Base-by-base conservation (phyloP, 2,797 vertebrate species). In the Gobionotothen gibberifrons region DNA sequence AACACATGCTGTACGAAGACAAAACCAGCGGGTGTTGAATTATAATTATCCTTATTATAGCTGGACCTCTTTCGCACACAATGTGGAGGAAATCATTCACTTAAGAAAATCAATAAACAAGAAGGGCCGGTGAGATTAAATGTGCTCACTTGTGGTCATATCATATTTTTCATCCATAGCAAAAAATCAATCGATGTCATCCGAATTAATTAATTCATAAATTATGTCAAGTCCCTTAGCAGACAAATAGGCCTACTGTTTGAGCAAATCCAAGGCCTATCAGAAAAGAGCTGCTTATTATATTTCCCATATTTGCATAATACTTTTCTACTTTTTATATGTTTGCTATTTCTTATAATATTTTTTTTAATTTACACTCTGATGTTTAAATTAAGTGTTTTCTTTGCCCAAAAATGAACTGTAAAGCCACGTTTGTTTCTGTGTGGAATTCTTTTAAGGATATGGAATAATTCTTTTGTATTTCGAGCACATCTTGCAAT, bases 141-240 rank as follows among this genome's bases (percentile, higher is more conserved):
- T 51, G 13, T 53, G 13, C 22, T 39, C 26, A 36, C 21, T 44
- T 39, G 52, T 60, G 26, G 48, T 75, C 19, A 47, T 19, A 54
- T 57, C n/a, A 26, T 15, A 46, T 40, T 11, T 14, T 16, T 15
- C 22, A 57, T 17, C 16, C 22, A 40, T 44, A 58, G 51, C 39
- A 17, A 55, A 78, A 82, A 79, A 77, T 8, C 9, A 22, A 62
- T 47, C 21, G 22, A 63, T 48, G 36, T 44, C 21, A 56, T 77
- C 53, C 51, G 8, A 58, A 65, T 22, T 58, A 16, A 64, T 52
- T 49, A 21, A 26, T 26, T 26, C 26, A 26, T 26, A 0, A 26
- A 26, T 26, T 5, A 26, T 26, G 26, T 26, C 26, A 11, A 19
- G 29, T 61, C 53, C 10, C 16, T 14, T 42, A 49, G 53, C 1